phyloP scores from a whole-genome alignment of 2,113 vertebrate species.

The Gulo gulo region DNA sequence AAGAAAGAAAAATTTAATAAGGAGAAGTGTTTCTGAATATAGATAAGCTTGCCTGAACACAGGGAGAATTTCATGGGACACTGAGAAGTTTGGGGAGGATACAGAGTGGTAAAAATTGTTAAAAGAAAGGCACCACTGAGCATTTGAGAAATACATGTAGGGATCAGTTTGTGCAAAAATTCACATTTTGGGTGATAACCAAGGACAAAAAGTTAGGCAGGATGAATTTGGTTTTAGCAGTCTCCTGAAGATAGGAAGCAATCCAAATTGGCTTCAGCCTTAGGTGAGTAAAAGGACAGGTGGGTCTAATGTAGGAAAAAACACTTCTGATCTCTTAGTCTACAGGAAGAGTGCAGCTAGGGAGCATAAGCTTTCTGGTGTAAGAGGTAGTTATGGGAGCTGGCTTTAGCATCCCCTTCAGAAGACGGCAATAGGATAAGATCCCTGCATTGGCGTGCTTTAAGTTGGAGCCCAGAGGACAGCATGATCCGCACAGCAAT shows the following conservation, averaged over 20 bases:
- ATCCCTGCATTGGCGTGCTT: rapidly evolving
- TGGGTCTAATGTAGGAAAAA: neutral
- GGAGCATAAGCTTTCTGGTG: neutral
- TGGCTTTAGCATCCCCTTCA: neutral
- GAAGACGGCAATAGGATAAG: neutral
- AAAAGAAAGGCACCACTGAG: neutral
- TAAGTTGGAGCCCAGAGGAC: neutral
- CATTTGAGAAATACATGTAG: neutral
- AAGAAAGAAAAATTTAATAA: neutral
- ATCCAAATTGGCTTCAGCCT: neutral
- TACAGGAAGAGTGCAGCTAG: too few species aligned
- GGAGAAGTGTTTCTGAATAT: neutral
- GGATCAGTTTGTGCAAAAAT: neutral
- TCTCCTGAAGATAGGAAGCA: neutral
- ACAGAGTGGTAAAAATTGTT: neutral
- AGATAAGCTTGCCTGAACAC: neutral
- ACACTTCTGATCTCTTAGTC: neutral
- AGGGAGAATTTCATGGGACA: neutral
- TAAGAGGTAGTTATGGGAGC: neutral
- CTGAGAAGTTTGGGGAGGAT: neutral
- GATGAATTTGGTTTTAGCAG: neutral
- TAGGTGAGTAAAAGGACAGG: neutral
- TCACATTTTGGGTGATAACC: neutral
- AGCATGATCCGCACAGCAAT: neutral
- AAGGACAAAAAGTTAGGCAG: neutral